Base-by-base conservation (phyloP, 2,888 invertebrate species). In the Amphipoea oculea region DNA sequence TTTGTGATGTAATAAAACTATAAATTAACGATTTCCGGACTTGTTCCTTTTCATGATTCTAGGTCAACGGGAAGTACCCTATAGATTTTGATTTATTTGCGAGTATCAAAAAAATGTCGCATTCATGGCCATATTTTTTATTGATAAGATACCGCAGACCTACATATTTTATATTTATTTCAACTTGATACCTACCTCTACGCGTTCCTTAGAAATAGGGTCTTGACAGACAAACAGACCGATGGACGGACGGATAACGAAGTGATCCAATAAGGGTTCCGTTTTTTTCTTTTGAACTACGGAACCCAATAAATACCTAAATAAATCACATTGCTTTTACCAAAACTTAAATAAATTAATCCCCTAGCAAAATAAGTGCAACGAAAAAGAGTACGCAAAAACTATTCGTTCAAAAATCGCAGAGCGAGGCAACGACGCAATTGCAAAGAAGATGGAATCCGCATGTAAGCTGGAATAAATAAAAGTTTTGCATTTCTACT, bases 391-490 rank as follows among this genome's bases (percentile, higher is more conserved):
- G 0, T 29, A 77, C 40, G 63, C 20, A 40, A 73, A 77, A 70
- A 76, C n/a, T 54, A 68, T 78, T 81, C 23, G 71, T 76, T 67
- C 12, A 57, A 71, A 85, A 73, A 68, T 73, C n/a, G 45, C 14
- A 66, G 42, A 65, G 68, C 42, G 45, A 65, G 62, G 57, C 40
- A 60, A 29, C 63, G 48, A 23, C 23, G 45, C 63, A 45, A 66
- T 29, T n/a, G 51, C 60, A 72, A 77, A 79, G 62, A 54, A 70
- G 57, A 69, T 60, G 66, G 48, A 76, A 54, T 76, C 60, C 78
- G 60, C 71, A 66, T 74, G 74, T 71, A 76, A 79, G 72, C 74
- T 60, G 65, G 68, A 86, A 81, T 81, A 86, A 84, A 86, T 88
- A 80, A 86, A 82, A 81, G 71, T 77, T 79, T 79, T 71, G 72